Evolutionary conservation across 2,113 vertebrate genomes (phyloP).

Genomic region (Noctilio leporinus): DNA sequence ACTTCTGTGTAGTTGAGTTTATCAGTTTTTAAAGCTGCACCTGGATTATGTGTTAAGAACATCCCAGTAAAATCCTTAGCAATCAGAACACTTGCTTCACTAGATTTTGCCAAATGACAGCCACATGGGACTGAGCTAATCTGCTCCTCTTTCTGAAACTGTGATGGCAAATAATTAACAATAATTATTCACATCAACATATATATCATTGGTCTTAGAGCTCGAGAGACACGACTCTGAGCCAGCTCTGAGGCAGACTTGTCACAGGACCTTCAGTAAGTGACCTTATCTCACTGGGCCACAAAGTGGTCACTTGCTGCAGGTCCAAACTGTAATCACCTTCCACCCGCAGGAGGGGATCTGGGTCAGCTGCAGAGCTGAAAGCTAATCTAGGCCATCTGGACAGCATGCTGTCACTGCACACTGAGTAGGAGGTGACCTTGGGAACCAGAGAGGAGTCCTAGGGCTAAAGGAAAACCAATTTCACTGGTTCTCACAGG

Average conservation of each 20-base stretch:
- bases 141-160: constrained; percentile 56
- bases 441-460: not conserved
- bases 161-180: constrained; percentile 49
- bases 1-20: not conserved
- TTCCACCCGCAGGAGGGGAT: not conserved
- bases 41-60: constrained; percentile 8
- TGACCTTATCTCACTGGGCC: not conserved
- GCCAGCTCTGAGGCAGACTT: not conserved
- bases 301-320: not conserved
- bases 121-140: constrained; percentile 25
- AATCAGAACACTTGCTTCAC: constrained; percentile 59
- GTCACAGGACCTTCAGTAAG: not conserved
- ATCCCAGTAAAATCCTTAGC: not conserved
- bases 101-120: constrained; percentile 57
- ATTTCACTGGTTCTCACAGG: not conserved
- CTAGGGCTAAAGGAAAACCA: not conserved
- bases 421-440: not conserved
- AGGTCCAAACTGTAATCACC: not conserved
- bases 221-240: not conserved
- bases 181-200: not conserved
- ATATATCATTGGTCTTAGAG: not conserved
- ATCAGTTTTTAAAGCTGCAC: not conserved
- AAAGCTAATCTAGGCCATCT: too few relatives aligned
- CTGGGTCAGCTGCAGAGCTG: too few relatives aligned
- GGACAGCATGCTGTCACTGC: not conserved